phyloP scores from a whole-genome alignment of 1,140 invertebrate genomes.

The Chelonus insularis region DNA sequence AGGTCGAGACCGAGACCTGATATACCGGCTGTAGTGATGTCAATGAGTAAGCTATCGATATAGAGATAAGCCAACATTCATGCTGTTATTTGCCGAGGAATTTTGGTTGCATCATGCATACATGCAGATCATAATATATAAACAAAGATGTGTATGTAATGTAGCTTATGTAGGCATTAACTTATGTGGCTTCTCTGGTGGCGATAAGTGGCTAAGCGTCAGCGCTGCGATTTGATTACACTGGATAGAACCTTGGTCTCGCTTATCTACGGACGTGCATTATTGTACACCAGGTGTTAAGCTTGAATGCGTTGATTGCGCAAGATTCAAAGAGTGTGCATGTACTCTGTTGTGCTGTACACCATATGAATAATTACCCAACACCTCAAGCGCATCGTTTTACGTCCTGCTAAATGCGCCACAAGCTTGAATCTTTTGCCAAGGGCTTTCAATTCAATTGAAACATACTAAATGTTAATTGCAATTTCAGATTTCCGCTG shows the following conservation, averaged over 20 bases:
- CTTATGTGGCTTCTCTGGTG: not conserved
- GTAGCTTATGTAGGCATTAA: too few relatives aligned
- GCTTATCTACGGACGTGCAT: too few relatives aligned
- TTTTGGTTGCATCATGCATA: conserved; percentile 24
- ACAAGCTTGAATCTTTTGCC: too few relatives aligned
- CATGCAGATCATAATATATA: not conserved
- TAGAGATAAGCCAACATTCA: conserved; percentile 34
- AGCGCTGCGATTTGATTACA: not conserved
- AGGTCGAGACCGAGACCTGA: conserved; percentile 23
- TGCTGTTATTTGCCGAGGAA: conserved; percentile 7
- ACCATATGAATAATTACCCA: conserved; percentile 12
- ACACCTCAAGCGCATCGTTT: conserved; percentile 5
- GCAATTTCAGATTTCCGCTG: not conserved
- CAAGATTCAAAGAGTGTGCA: not conserved
- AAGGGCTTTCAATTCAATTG: conserved; percentile 17
- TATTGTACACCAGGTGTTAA: not conserved
- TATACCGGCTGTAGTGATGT: conserved; percentile 11
- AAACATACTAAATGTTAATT: conserved; percentile 26
- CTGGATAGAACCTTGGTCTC: not conserved
- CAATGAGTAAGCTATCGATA: conserved; percentile 41
- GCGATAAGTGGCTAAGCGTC: not conserved
- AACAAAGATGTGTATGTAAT: not conserved
- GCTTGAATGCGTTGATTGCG: conserved; percentile 6
- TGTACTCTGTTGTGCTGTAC: not conserved
- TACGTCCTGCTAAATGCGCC: not conserved